Base-by-base conservation (phyloP, 64 coral and sea anemone genomes). In the Catalaphyllia jardinei region DNA sequence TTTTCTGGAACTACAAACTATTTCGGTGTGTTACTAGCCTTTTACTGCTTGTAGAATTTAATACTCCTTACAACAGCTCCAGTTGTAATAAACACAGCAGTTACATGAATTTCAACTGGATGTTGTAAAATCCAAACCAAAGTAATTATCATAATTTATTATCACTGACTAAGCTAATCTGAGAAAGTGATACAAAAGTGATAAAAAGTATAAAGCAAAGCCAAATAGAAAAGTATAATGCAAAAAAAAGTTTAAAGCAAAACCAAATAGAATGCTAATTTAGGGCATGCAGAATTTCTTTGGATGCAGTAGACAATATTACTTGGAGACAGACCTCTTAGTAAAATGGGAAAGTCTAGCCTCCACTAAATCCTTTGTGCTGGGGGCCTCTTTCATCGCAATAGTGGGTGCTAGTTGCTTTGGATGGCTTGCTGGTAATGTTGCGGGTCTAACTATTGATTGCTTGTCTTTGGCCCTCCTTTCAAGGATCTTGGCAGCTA, bases 401-500 rank as follows among this genome's bases (percentile, higher is more conserved):
- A 88, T 88, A 42, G 86, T 63, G 0, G 86, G 51, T 76, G 75
- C 72, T 24, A 88, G 69, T 62, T 63, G 55, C 72, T 88, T 88
- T 29, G 76, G 88, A 50, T 78, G 75, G 76, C 61, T 64, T 6
- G 3, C 42, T 49, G 49, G 60, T 52, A 80, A 25, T 77, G 20
- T 80, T 29, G 24, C 30, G 19, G 33, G 76, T 33, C 76, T 38
- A 25, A 33, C 63, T 24, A 89, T 77, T 51, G 88, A 80, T 50
- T 64, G 52, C 25, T 67, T 27, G 63, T 78, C 59, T 31, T 71
- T 79, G 20, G 77, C 22, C 19, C 88, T 89, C 22, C 30, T 77
- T 89, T 78, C 59, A 28, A 89, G 88, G 5, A 89, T 54, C 49
- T 80, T 89, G 39, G 88, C 88, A 39, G 76, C 88, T 57, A 89